Base-by-base conservation (phyloP, 2,797 vertebrate species). In the Anabacerthia variegaticeps region DNA sequence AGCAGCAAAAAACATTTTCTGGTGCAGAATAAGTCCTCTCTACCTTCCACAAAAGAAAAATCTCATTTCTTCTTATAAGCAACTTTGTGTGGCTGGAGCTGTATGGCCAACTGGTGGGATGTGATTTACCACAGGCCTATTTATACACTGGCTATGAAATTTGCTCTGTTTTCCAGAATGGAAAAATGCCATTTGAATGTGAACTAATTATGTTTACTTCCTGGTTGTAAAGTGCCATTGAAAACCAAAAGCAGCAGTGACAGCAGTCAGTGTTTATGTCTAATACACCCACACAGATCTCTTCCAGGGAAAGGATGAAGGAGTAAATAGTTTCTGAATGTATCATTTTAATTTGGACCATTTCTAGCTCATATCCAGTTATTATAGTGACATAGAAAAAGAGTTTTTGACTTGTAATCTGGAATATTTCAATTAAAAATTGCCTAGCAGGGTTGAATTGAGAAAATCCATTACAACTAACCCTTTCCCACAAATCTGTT, bases 201-300 rank as follows among this genome's bases (percentile, higher is more conserved):
- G 59, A 89, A 56, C 9, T 92, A 85, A 69, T 78, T 86, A 56
- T 81, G 68, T 90, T 93, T 92, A 69, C 62, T 90, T 85, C 62
- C 58, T 75, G 32, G 62, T 12, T 67, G 32, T 71, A 92, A 93
- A 86, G 27, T 88, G 30, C 36, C 18, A 12, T 52, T 88, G 56
- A 46, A 89, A 94, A 89, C 43, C 32, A 58, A 88, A 95, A 88
- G 14, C 65, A 92, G 43, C 65, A 72, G 61, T 58, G 68, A 80
- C 36, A 92, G 68, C 54, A 75, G 39, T 54, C 44, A 55, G 18
- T 55, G 58, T 91, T 92, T 90, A 39, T 80, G 69, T 67, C 58
- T 90, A 36, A 15, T 17, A 75, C 72, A 92, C 79, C 69, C 93
- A 65, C 81, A 74, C 74, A 89, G 74, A 67, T 54, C 32, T 86